Base-by-base conservation (phyloP, 2,888 invertebrate species). In the Thumatha senex region DNA sequence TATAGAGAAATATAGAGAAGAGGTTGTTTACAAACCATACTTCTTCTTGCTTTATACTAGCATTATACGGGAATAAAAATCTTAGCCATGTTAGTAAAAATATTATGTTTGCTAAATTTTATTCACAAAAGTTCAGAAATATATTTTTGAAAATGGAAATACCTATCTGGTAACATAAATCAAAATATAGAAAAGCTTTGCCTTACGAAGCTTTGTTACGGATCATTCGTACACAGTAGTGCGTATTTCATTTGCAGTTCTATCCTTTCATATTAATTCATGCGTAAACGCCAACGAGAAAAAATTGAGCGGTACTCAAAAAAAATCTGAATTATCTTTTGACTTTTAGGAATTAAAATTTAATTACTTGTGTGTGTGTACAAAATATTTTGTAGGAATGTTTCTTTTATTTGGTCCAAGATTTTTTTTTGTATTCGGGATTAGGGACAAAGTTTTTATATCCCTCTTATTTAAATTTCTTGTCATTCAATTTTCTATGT, bases 251-350 rank as follows among this genome's bases (percentile, higher is more conserved):
- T 74, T 74, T 71, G 76, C 63, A 71, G 64, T 36, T 61, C 61
- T 62, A 56, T 72, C 72, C 72, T 78, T 83, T 81, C 72, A 76
- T 63, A 72, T 48, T 70, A 73, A 76, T 59, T 73, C 80, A 76
- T 72, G 80, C 80, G 80, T 81, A 74, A 83, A 80, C 67, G 54
- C 67, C 67, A 57, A 60, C 58, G 72, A 76, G 76, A 78, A 77
- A 74, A 71, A 72, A 77, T 74, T 70, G 68, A 72, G 63, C 63
- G 24, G 40, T 9, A 31, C 39, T 63, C 46, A 56, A 56, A 49
- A 64, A 44, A 29, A 33, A 56, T 45, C 36, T 39, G 49, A 31
- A 46, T 54, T 36, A 51, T 51, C 45, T 36, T 48, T 31, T 24
- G 18, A 36, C 24, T 35, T 48, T 38, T 46, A 29, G 18, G 12